phyloP scores from a whole-genome alignment of 2,113 vertebrate species.

The Myodes glareolus region DNA sequence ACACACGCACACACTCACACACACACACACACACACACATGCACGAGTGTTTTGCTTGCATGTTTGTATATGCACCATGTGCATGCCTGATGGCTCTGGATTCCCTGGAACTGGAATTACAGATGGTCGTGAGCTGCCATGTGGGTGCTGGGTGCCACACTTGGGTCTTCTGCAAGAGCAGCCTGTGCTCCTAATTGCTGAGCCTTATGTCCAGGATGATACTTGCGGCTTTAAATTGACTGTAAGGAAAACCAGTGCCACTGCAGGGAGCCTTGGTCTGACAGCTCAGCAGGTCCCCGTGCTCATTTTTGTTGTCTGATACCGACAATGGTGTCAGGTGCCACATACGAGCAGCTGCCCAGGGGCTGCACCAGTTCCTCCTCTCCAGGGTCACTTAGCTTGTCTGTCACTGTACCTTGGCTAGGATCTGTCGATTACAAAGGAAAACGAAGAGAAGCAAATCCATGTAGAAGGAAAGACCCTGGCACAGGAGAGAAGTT shows the following conservation, averaged over 20 bases:
- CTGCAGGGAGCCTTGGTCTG: background rate
- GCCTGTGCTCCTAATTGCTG: background rate
- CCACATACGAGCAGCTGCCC: background rate
- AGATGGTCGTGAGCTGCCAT: background rate
- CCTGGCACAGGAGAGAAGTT: background rate
- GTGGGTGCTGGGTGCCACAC: background rate
- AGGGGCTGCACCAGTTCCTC: background rate
- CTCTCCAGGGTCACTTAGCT: background rate
- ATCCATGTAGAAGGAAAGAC: background rate
- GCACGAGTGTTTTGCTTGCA: background rate
- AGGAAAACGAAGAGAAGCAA: background rate
- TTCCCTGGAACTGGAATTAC: background rate
- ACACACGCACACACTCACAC: background rate
- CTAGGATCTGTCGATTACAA: background rate
- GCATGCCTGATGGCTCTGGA: background rate
- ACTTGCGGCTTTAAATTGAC: background rate
- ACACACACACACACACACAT: background rate
- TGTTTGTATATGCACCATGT: background rate
- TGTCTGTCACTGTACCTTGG: background rate
- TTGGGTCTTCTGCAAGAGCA: background rate
- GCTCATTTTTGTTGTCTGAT: rapidly evolving
- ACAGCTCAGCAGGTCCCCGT: background rate
- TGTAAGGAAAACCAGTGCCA: background rate
- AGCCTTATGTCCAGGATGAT: background rate
- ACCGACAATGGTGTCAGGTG: rapidly evolving